Evolutionary conservation across 2,113 vertebrate species (phyloP).

Genomic region (Athene cunicularia): DNA sequence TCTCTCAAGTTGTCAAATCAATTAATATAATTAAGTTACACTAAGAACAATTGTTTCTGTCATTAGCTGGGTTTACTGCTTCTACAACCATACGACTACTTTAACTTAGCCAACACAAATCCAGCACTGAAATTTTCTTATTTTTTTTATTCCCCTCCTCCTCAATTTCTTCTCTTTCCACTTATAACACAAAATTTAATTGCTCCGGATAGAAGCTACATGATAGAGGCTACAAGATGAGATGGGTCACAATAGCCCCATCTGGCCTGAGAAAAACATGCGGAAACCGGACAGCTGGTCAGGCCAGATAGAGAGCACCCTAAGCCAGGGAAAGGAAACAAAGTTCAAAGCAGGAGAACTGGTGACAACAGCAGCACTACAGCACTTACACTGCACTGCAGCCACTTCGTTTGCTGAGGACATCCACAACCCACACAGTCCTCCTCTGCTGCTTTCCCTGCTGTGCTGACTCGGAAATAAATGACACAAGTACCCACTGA

Average conservation of each 20-base stretch:
- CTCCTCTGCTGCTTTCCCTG: background rate
- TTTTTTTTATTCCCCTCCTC: background rate
- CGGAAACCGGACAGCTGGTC: background rate
- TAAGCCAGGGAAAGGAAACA: background rate
- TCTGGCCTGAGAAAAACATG: background rate
- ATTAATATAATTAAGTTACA: slow-evolving; percentile 57
- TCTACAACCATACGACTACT: background rate
- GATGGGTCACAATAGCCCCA: fast-evolving
- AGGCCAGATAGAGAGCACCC: background rate
- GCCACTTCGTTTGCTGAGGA: background rate
- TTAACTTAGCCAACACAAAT: background rate
- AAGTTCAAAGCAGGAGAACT: background rate
- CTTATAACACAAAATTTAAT: background rate
- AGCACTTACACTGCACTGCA: background rate
- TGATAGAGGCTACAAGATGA: background rate
- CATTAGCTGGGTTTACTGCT: slow-evolving; percentile 7
- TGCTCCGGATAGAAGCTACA: background rate
- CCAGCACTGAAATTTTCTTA: background rate
- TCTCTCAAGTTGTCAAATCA: slow-evolving; percentile 43
- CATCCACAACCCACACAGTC: background rate
- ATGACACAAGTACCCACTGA: background rate
- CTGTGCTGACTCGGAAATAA: background rate
- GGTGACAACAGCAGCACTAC: fast-evolving
- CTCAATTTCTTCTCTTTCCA: background rate
- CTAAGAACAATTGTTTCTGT: slow-evolving; percentile 28